Percentiles rank a stretch among this genome's conserved stretches.
Conservation (phyloP, 2,888 invertebrate genomes). For the Priocnemis perturbator region DNA sequence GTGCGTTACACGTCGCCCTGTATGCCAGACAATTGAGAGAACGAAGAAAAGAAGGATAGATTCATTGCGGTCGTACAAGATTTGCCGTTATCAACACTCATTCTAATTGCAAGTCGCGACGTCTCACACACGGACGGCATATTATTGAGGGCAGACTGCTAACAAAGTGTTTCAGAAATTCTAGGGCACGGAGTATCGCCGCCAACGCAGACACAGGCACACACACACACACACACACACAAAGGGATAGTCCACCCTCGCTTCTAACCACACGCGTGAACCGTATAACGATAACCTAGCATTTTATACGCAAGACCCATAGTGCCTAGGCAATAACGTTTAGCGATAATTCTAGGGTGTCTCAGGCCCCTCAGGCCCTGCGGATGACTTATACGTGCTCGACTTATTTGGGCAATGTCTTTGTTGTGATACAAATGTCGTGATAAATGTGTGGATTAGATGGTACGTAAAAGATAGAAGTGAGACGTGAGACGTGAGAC, state of each 20-base stretch:
- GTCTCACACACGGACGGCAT: too few species aligned
- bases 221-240: not conserved
- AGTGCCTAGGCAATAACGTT: slow-evolving; percentile 74
- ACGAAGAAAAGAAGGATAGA: too few species aligned
- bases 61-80: too few species aligned
- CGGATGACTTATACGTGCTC: slow-evolving; percentile 69
- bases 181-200: slow-evolving; percentile 33
- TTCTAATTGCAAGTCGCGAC: too few species aligned
- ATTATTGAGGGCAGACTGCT: slow-evolving; percentile 9
- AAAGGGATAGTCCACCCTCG: slow-evolving; percentile 64
- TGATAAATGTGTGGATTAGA: too few species aligned
- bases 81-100: too few species aligned
- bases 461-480: too few species aligned
- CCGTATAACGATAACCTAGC: slow-evolving; percentile 68
- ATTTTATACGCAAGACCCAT: slow-evolving; percentile 75
- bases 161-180: slow-evolving; percentile 47
- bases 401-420: slow-evolving; percentile 51
- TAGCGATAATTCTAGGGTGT: slow-evolving; percentile 75
- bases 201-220: slow-evolving; percentile 11
- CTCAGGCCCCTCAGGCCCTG: slow-evolving; percentile 60
- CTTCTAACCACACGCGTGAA: slow-evolving; percentile 58
- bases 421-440: slow-evolving; percentile 17
- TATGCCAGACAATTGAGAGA: too few species aligned
- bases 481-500: too few species aligned
- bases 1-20: not conserved